Base-by-base conservation (phyloP, 2,113 vertebrate species). In the Electrona antarctica region DNA sequence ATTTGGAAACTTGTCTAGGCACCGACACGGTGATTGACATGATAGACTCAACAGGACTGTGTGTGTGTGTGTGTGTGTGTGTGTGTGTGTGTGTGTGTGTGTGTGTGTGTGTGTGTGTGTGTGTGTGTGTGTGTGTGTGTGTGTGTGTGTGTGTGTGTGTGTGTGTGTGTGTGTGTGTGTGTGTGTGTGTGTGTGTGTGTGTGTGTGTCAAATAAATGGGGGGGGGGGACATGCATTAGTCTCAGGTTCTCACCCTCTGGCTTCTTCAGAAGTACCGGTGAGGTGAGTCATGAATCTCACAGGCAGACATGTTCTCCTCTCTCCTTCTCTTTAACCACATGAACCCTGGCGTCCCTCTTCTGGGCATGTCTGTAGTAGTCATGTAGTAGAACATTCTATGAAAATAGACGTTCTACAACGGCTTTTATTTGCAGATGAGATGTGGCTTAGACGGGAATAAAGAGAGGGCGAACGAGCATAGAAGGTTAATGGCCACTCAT, bases 41-140 rank as follows among this genome's bases (percentile, higher is more conserved):
- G 59, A 79, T 81, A 87, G 76, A 87, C 72, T 86, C 81, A 85
- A 87, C 79, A 84, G 46, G 74, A 14, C 60, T 41, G 56, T 58
- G 56, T 28, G 56, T 64, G 48, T 54, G 64, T 65, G 6, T 52
- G 63, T 54, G 64, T 12, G 21, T 65, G n/a, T 33, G 47, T 29
- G 14, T 61, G 8, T 46, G 60, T 61, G 60, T 61, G 60, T 61
- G 60, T 61, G 33, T 46, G 60, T 14, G 60, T 12, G 60, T 41
- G 11, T 61, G 60, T 46, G 41, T 47, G 29, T 60, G 58, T 61
- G 60, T 14, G 60, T 61, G 33, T 61, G 29, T 50, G n/a, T 64
- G 57, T 33, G 58, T 58, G 56, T 57, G 55, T 57, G 55, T 64
- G 61, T 64, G 63, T 28, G 46, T 28, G 62, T 58, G 56, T 58